phyloP scores from a whole-genome alignment of 1,140 invertebrate genomes.

The Mamestra configurata region DNA sequence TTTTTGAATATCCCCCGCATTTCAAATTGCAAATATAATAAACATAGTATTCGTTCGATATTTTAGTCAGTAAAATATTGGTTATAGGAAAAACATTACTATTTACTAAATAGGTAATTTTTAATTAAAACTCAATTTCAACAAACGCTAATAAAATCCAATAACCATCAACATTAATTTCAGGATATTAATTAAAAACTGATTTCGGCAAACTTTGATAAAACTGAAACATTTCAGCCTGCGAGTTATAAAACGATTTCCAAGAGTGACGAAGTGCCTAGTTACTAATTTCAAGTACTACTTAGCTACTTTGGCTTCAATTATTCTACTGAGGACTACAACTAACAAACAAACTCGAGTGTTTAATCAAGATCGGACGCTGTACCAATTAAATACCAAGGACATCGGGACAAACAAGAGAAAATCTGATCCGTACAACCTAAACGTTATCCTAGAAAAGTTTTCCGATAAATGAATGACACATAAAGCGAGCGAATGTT shows the following conservation, averaged over 20 bases:
- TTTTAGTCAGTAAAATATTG: background rate
- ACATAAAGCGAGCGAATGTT: conserved; percentile 53
- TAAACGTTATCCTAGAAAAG: conserved; percentile 51
- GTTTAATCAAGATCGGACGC: conserved; percentile 46
- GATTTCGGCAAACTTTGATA: background rate
- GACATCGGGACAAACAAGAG: conserved; percentile 43
- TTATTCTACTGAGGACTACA: conserved; percentile 6
- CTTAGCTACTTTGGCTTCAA: conserved; percentile 24
- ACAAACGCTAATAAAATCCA: background rate
- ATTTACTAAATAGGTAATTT: background rate
- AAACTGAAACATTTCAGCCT: conserved; percentile 12
- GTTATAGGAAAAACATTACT: no score
- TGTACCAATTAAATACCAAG: conserved; percentile 51
- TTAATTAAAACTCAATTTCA: background rate
- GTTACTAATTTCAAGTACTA: conserved; percentile 22
- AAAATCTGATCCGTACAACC: conserved; percentile 49
- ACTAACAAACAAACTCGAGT: conserved; percentile 49
- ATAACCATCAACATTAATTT: conserved; percentile 4
- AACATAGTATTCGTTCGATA: no score
- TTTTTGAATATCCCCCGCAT: background rate
- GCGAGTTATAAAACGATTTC: conserved; percentile 40
- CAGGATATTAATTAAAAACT: conserved; percentile 15
- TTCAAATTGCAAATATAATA: background rate
- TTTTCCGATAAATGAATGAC: conserved; percentile 59
- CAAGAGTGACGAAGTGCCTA: conserved; percentile 31